A percentile compares a stretch with the other conserved stretches of the same genome.
phyloP scores from a whole-genome alignment of 53 echinoderm and acorn worm genomes.

The Mesocentrotus franciscanus region DNA sequence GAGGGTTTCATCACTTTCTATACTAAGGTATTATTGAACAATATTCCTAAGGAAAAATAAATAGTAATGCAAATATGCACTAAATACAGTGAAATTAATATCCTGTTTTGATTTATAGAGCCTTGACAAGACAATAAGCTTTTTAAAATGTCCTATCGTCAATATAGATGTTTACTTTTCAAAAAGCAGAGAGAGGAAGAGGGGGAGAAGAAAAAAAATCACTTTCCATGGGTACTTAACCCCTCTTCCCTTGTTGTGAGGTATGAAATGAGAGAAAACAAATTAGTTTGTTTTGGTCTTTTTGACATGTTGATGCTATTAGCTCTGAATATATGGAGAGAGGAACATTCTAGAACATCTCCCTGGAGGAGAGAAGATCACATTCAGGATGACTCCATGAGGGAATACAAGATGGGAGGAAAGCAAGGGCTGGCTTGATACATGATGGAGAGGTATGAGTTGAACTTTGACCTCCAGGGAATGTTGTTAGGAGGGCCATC shows the following conservation, averaged over 20 bases:
- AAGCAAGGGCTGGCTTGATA: not conserved
- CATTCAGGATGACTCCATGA: not conserved
- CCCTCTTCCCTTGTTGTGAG: slow-evolving; percentile 6
- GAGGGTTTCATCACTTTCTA: too few relatives aligned
- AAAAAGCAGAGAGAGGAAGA: too few relatives aligned
- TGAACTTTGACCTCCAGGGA: slow-evolving; percentile 34
- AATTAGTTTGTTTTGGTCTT: slow-evolving; percentile 51
- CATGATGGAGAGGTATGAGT: slow-evolving; percentile 1
- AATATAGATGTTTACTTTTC: too few relatives aligned
- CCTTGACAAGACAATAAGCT: too few relatives aligned
- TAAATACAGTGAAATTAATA: not conserved
- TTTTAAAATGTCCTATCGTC: too few relatives aligned
- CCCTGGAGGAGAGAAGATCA: not conserved
- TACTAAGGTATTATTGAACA: too few relatives aligned
- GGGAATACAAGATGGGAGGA: not conserved
- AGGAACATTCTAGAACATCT: not conserved
- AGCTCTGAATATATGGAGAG: slow-evolving; percentile 21
- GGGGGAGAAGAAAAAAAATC: not conserved
- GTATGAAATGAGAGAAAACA: slow-evolving; percentile 23
- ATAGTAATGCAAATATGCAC: not conserved
- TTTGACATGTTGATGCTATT: slow-evolving; percentile 45
- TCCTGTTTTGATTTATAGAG: too few relatives aligned
- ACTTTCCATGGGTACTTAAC: not conserved
- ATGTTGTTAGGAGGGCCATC: slow-evolving; percentile 55
- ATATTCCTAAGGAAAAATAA: not conserved